These are phyloP conservation scores for Zaprionus camerounensis DNA, from an alignment of 1,140 invertebrate species.

Conservation along the genomic window DNA sequence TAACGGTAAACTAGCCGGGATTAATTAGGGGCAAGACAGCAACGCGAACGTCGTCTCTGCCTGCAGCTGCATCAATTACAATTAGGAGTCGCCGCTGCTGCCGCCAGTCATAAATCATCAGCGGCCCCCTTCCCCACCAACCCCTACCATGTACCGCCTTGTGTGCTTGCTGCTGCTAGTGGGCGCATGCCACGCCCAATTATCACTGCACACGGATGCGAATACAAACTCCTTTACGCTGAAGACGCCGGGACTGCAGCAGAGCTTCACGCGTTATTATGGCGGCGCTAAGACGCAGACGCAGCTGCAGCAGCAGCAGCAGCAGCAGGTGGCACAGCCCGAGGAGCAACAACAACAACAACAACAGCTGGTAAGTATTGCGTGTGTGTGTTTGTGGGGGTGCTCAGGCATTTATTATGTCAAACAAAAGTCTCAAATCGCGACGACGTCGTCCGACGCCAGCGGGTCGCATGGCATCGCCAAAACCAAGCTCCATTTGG, in stretches of 20 bases:
- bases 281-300: constrained; percentile 57
- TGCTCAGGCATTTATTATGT: constrained; percentile 10
- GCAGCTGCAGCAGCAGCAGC: constrained; percentile 38
- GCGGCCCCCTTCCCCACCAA: constrained; percentile 6
- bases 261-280: constrained; percentile 77
- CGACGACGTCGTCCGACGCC: constrained; percentile 18
- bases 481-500: constrained; percentile 52
- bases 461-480: constrained; percentile 48
- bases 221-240: constrained; percentile 79
- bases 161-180: constrained; percentile 37
- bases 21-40: constrained; percentile 34
- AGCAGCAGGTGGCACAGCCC: constrained; percentile 43
- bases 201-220: constrained; percentile 77
- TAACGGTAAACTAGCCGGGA: constrained; percentile 2
- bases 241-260: constrained; percentile 75
- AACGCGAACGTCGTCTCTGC: constrained; percentile 2
- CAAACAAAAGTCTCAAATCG: neutral
- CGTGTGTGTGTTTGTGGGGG: neutral
- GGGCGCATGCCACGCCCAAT: constrained; percentile 62
- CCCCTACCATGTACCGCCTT: constrained; percentile 9
- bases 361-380: constrained; percentile 54
- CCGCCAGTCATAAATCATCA: constrained; percentile 16
- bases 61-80: constrained; percentile 37
- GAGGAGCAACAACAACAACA: constrained; percentile 27
- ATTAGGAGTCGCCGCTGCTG: constrained; percentile 33